Evolutionary conservation across 2,888 invertebrate species (phyloP).

Genomic region (Polydesmus complanatus): DNA sequence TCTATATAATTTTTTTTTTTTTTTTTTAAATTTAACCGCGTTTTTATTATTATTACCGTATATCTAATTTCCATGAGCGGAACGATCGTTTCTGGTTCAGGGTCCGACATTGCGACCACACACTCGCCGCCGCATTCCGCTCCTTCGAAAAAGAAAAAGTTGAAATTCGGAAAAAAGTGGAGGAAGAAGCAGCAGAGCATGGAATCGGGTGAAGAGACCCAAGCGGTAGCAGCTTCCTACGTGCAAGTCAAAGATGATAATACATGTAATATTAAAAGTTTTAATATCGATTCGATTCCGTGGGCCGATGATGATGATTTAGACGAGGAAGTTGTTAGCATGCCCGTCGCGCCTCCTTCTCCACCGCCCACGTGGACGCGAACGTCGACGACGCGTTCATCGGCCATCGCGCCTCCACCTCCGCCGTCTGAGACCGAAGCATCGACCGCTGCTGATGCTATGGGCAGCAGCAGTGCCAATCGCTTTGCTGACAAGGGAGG

Average conservation of each 20-base stretch:
- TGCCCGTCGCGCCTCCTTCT: neutral
- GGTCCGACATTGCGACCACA: neutral
- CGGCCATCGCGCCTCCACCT: neutral
- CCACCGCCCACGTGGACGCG: conserved; percentile 1
- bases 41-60: no score
- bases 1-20: no score
- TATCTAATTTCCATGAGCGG: neutral
- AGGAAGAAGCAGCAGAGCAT: neutral
- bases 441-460: neutral
- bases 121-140: neutral
- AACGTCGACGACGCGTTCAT: neutral
- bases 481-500: no score
- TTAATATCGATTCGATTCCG: neutral
- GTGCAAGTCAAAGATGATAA: neutral
- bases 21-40: no score
- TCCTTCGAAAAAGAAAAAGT: neutral
- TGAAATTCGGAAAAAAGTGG: neutral
- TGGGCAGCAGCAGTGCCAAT: no score
- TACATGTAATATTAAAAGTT: neutral
- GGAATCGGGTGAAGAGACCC: neutral
- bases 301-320: neutral
- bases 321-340: neutral
- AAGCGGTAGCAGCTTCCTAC: neutral
- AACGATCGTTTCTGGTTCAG: neutral
- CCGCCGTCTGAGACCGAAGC: neutral